Evolutionary conservation across 2,113 vertebrate genomes (phyloP).

Genomic region (Mirza zaza): DNA sequence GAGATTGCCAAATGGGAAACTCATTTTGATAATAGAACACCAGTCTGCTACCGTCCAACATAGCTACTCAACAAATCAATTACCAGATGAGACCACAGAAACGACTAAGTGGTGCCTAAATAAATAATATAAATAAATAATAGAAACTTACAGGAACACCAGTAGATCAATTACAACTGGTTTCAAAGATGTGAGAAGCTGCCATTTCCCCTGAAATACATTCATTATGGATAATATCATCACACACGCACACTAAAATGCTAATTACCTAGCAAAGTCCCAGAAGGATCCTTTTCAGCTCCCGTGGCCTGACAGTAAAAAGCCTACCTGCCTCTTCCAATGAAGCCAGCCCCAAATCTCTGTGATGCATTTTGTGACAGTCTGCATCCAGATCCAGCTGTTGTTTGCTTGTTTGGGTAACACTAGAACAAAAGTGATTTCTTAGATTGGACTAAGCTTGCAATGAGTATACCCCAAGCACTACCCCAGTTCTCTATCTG

Average conservation of each 20-base stretch:
- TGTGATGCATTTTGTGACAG: rapidly evolving
- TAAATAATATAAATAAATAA: neutral
- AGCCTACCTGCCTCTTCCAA: neutral
- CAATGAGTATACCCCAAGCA: neutral
- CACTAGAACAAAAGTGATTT: neutral
- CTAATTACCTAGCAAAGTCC: neutral
- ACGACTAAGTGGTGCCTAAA: neutral
- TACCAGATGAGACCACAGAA: slow-evolving; percentile 5
- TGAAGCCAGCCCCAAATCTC: neutral
- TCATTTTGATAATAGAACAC: neutral
- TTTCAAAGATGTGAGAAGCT: slow-evolving; percentile 10
- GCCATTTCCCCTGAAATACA: neutral
- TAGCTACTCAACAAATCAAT: neutral
- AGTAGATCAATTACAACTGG: neutral
- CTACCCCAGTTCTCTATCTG: neutral
- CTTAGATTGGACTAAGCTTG: neutral
- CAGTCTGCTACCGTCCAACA: neutral
- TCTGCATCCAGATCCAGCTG: neutral
- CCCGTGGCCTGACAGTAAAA: neutral
- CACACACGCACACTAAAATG: neutral
- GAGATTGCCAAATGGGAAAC: neutral
- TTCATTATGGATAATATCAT: neutral
- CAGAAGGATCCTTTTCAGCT: neutral
- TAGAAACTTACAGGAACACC: neutral
- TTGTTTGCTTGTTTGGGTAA: neutral